Evolutionary conservation across 2,888 invertebrate species (phyloP), one percentile per base, ranked within the genome.

Genomic region (Eilema depressum): DNA sequence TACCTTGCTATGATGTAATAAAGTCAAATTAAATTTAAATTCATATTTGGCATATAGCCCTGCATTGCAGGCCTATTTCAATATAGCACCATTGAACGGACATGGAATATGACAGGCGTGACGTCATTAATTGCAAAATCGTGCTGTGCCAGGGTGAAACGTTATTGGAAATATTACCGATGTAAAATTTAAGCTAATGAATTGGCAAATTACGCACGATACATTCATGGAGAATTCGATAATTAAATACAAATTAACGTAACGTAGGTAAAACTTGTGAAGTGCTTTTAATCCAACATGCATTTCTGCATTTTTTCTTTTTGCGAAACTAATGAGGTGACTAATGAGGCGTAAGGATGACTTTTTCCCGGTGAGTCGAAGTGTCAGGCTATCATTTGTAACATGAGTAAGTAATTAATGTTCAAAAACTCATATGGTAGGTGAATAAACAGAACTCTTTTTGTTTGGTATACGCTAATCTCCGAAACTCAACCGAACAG

Each of bases 51-150:
- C n/a, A n/a, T n/a, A n/a, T n/a, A n/a, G n/a, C n/a, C n/a, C 10
- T n/a, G n/a, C 8, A n/a, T 10, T 53, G n/a, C 53, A 53, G 53
- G 1, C 10, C 53, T n/a, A 53, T 8, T 53, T 53, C n/a, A 53
- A n/a, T 47, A 53, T 10, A 20, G 2, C 53, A 53, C 53, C 53
- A n/a, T n/a, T 53, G 17, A 41, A 41, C 41, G 8, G 59, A 5
- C 12, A 37, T 37, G 11, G 33, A 59, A 14, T 14, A 26, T 59
- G 59, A 59, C 59, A 59, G 17, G 7, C 85, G 84, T 79, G 79
- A 79, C 84, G 78, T 80, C 71, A 67, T 53, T 53, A 53, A 53
- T 53, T 53, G 53, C 53, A 53, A 53, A n/a, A 53, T 53, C 53
- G 53, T 53, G 53, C 53, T n/a, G n/a, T 1, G 33, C 33, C 33